These are phyloP conservation scores for Lepidurus apus DNA, from an alignment of 1,140 invertebrate genomes.

Conservation along the genomic window DNA sequence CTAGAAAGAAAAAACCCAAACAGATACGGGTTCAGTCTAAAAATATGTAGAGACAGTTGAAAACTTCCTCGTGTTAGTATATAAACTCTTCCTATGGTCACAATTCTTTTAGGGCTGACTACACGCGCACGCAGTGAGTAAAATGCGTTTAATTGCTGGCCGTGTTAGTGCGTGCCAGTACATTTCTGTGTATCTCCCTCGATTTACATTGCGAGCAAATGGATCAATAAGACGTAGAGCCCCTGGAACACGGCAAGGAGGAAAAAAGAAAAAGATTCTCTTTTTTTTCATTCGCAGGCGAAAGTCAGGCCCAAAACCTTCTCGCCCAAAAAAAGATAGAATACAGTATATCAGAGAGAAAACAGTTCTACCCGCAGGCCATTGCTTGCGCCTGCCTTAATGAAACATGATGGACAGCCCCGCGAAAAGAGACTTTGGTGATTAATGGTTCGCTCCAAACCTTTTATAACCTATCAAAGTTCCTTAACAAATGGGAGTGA, in stretches of 20 bases:
- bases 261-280: background rate
- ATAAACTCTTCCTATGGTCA: too few species aligned
- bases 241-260: background rate
- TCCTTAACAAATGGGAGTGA: too few species aligned
- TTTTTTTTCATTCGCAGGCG: background rate
- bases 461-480: too few species aligned
- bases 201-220: background rate
- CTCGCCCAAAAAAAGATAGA: background rate
- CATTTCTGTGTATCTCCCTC: background rate
- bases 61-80: background rate
- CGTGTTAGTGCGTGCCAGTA: background rate
- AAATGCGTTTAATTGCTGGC: background rate
- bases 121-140: background rate
- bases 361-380: background rate
- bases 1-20: background rate
- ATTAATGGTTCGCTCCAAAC: too few species aligned
- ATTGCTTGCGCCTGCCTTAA: background rate
- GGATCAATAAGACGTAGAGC: conserved; percentile 3
- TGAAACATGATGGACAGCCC: too few species aligned
- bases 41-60: background rate
- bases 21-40: background rate
- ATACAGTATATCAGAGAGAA: background rate
- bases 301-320: background rate
- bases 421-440: too few species aligned
- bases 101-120: background rate